These are phyloP conservation scores for Epinephelus malabaricus DNA, from an alignment of 2,797 vertebrate species.

Conservation along the genomic window DNA sequence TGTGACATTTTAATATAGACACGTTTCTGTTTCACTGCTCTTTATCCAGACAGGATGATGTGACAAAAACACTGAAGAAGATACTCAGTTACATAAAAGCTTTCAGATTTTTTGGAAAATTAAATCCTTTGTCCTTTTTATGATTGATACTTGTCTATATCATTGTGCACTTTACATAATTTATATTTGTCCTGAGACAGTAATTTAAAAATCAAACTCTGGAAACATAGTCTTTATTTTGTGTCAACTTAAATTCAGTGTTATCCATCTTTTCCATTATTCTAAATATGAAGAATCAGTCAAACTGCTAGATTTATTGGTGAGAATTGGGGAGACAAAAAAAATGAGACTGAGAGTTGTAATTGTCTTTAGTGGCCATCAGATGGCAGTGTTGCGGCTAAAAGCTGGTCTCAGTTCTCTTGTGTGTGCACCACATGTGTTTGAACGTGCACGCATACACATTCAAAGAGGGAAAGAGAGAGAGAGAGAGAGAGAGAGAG, in stretches of 20 bases:
- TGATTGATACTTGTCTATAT: neutral
- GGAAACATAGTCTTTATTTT: neutral
- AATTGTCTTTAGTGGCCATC: neutral
- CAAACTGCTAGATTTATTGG: neutral
- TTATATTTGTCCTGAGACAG: neutral
- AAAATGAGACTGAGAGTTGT: neutral
- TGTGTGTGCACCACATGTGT: neutral
- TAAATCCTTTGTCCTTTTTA: too few species aligned
- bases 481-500: neutral
- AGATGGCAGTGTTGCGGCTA: slow-evolving; percentile 59
- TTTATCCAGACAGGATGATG: neutral
- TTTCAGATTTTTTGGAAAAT: neutral
- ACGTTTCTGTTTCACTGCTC: neutral
- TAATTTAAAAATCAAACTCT: neutral
- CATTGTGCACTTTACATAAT: neutral
- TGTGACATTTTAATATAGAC: neutral
- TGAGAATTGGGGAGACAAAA: neutral
- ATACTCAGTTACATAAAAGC: too few species aligned
- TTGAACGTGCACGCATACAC: neutral
- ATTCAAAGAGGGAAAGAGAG: neutral
- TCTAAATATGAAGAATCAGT: neutral
- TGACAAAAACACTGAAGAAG: too few species aligned
- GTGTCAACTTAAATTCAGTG: too few species aligned
- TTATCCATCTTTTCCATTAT: neutral
- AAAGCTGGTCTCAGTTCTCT: neutral